Evolutionary conservation across 2,888 invertebrate genomes (phyloP), one percentile per base, ranked within the genome.

Genomic region (Plebejus melissa): DNA sequence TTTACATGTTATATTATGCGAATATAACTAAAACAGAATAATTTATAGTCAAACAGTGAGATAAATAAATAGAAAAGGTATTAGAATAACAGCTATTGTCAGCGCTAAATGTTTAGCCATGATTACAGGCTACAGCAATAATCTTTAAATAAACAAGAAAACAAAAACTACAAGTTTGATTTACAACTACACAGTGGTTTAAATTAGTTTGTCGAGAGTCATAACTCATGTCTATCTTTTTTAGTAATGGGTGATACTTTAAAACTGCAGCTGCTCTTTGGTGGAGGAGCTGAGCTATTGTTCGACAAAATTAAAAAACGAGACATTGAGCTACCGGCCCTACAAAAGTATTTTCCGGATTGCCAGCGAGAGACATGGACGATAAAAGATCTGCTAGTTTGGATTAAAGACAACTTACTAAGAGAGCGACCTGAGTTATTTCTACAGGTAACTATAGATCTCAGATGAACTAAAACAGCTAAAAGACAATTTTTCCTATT

Each of bases 211-310:
- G 36, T 38, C 1, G 6, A 7, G 22, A 58, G 5, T n/a, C 58
- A 7, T 22, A 6, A 58, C 22, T 16, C 1, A n/a, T 60, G 38
- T 58, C 13, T 16, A 13, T 50, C 4, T 54, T 54, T 13, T 54
- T 54, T 54, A 74, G 58, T 13, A 36, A 74, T 74, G 60, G 74
- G 60, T 5, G 74, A 74, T 0, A 78, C 83, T 13, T 74, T 88
- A 75, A 87, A 85, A 79, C 75, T 91, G 72, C 83, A 82, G 76
- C 77, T 91, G 41, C 86, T 86, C 83, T 95, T 88, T 82, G 97
- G 97, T 69, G 98, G 99, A 16, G 99, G 99, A 1, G 98, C 98
- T 0, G 98, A 99, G 86, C 87, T 98, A n/a, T 88, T 99, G 1
- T 98, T 98, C 87, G 96, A 96, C 79, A 97, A 97, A 82, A 94